Base-by-base conservation (phyloP, 2,888 invertebrate species). In the Conops quadrifasciatus region DNA sequence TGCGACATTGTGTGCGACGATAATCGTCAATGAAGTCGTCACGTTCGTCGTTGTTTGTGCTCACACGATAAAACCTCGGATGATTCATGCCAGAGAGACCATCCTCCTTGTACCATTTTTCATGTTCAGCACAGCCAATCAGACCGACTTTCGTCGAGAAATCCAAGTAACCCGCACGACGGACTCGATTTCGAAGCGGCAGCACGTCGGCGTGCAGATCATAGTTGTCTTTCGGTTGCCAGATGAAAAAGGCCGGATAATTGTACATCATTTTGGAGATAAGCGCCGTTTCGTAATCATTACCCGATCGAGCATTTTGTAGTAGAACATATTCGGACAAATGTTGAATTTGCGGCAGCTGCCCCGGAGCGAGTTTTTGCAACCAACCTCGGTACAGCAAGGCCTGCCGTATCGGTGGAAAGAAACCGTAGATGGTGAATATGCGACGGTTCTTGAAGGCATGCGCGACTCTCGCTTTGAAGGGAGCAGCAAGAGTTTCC, bases 361-460 rank as follows among this genome's bases (percentile, higher is more conserved):
- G 76, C 2, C 71, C 74, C 1, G 81, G 76, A 7, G 88, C 85
- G 45, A 90, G 82, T 84, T 92, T 93, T 83, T 94, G 93, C 2
- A 93, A 85, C 93, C 93, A 94, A 0, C 93, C 93, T 15, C 91
- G 86, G 58, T 88, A 88, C 56, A 89, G 76, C 71, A 94, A 84
- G 0, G 92, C 90, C 11, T 77, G 74, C 9, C 84, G 73, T 7
- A 85, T 78, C 0, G 80, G 81, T 2, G 75, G 75, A 51, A 81
- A 84, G 49, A 81, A 80, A 0, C 85, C 85, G 70, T 80, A 80
- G 3, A 85, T 78, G 3, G 82, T 84, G 43, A 85, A 85, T 43
- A 85, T 85, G 24, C 82, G 80, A 5, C 80, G 79, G 68, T 82
- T 81, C 5, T 81, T 80, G 75, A 80, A 82, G 0, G 85, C 85